Conservation (phyloP, 2,888 invertebrate species). For the Ethmia dodecea region DNA sequence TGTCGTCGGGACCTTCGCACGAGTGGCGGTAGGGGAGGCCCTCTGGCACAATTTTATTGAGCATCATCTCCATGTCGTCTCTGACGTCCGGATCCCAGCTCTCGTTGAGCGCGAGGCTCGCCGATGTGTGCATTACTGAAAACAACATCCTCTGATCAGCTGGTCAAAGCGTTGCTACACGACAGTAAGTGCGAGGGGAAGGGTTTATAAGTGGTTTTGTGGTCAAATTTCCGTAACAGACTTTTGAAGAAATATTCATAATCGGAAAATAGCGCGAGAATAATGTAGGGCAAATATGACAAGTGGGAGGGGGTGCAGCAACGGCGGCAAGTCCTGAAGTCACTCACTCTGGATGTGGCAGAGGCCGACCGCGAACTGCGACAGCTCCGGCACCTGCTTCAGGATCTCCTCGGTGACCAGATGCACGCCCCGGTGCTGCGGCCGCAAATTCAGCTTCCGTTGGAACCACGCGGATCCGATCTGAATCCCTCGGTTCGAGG, state of each 20-base stretch:
- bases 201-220: neutral
- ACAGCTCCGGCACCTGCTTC: constrained; percentile 95
- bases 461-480: constrained; percentile 99
- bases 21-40: constrained; percentile 96
- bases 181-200: neutral
- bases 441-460: constrained; percentile 96
- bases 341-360: constrained; percentile 98
- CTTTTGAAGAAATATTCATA: neutral
- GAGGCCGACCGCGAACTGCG: constrained; percentile 95
- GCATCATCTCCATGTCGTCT: constrained; percentile 99
- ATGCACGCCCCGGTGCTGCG: constrained; percentile 97
- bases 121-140: constrained; percentile 98
- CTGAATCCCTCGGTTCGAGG: constrained; percentile 94
- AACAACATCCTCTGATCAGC: constrained; percentile 56
- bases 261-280: constrained; percentile 31
- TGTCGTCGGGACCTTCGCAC: constrained; percentile 98
- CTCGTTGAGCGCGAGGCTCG: constrained; percentile 97
- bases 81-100: constrained; percentile 99
- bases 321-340: constrained; percentile 54
- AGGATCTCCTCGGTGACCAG: constrained; percentile 97
- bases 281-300: constrained; percentile 48
- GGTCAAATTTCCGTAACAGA: neutral
- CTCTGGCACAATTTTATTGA: constrained; percentile 99
- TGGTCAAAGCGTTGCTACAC: constrained; percentile 27
- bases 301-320: constrained; percentile 52